Evolutionary conservation across 2,797 vertebrate genomes (phyloP), one percentile per base, ranked within the genome.

Genomic region (Diceros bicornis): DNA sequence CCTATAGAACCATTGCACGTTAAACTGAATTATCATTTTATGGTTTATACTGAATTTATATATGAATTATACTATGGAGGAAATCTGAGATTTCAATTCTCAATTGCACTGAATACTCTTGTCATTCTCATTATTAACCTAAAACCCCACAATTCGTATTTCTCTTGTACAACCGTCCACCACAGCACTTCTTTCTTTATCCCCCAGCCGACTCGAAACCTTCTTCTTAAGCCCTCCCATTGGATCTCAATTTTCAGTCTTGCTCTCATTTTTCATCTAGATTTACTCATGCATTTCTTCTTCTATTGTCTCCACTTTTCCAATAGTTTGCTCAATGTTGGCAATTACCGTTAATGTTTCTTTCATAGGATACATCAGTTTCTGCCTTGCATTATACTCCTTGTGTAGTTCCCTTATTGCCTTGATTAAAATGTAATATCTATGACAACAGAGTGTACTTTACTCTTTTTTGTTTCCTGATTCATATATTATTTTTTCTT

Each of bases 1-100:
- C 57, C 13, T 1, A 0, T 0, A 47, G n/a, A 71, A 37, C 3
- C 47, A 2, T 6, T 72, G n/a, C 4, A 13, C 59, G 0, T 29
- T 9, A 55, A 57, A 12, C 21, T 0, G 0, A 7, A 14, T 68
- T 25, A 10, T 25, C 29, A 47, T 16, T 52, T 16, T 18, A 1
- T 12, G 9, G 41, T 41, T 41, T 41, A 41, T 41, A 41, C 41
- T 41, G 41, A 41, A 41, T 41, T 41, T 41, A 5, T 41, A 41
- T 41, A 41, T 41, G 41, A 41, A 41, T 41, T 41, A 41, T 41
- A 41, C 41, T 41, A 41, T 41, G 41, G 41, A 16, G 21, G 14
- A 62, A 62, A 29, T n/a, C 55, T 75, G 16, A 23, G 1, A 47
- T 44, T 37, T 12, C 8, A 6, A 41, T 2, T n/a, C 47, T 74